Evolutionary conservation across 2,113 vertebrate species (phyloP).

Genomic region (Regulus satrapa): DNA sequence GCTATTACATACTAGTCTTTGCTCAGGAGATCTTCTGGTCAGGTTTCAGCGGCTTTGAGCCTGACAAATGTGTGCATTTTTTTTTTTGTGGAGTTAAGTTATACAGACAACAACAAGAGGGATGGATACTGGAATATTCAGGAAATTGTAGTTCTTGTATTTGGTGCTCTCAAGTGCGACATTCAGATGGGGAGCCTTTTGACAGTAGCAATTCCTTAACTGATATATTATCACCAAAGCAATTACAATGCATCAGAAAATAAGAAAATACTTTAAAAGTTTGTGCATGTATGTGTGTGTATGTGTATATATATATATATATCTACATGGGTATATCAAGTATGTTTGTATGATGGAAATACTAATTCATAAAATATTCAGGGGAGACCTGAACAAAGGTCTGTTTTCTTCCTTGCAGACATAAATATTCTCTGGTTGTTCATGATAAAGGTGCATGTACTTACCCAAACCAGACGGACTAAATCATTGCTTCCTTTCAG

Average conservation of each 20-base stretch:
- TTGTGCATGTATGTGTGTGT: too few species aligned
- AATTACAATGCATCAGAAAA: background rate
- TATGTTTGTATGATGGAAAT: background rate
- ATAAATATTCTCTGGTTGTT: background rate
- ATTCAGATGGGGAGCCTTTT: background rate
- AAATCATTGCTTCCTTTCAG: background rate
- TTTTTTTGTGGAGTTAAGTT: background rate
- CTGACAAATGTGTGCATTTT: background rate
- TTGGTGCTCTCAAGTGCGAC: accelerated
- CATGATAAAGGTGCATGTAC: background rate
- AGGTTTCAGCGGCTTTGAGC: background rate
- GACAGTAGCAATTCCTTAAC: background rate
- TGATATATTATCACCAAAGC: background rate
- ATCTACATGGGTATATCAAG: accelerated
- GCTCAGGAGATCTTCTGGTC: background rate
- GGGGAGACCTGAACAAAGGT: background rate
- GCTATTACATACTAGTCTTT: background rate
- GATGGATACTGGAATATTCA: background rate
- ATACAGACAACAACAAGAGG: background rate
- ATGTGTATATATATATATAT: too few species aligned
- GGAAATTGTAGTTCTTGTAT: background rate
- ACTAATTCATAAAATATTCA: background rate
- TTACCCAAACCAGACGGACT: background rate
- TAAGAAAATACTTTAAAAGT: background rate
- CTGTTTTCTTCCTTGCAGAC: background rate